Base-by-base conservation (phyloP, 2,113 vertebrate species). In the Lepisosteus oculatus region DNA sequence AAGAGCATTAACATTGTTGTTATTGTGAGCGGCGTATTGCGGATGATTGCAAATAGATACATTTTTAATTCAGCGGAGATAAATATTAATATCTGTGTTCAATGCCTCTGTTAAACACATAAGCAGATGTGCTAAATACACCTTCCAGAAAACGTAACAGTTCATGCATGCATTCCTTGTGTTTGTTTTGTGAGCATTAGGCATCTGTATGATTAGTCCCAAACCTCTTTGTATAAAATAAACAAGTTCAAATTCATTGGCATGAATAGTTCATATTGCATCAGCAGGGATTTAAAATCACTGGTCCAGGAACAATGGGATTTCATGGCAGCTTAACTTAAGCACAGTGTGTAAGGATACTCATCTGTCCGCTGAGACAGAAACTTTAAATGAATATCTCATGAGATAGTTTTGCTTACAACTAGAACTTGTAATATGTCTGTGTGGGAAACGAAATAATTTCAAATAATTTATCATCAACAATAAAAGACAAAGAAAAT, bases 251-350 rank as follows among this genome's bases (percentile, higher is more conserved):
- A 78, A 74, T 68, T 72, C 70, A 43, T 29, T 69, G 54, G 63
- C 65, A 61, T 75, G 51, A 42, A 43, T 65, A 70, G 74, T 75
- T 75, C 74, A 61, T 73, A 74, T 76, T 76, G 55, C 75, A 74
- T 65, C 74, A 73, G 75, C 47, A 68, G 74, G 78, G 76, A 83
- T 76, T 79, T 54, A 69, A 72, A 73, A 72, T 55, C 84, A 84
- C 69, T 79, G 77, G 76, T 78, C 78, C 74, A 79, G 77, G 69
- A 84, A 83, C 77, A 72, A 77, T 68, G 61, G 80, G 79, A 86
- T 86, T 87, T 90, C 76, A 88, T 74, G 85, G 75, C 78, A 80
- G 84, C 84, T 89, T 90, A 88, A 86, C 86, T 83, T 85, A 84
- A 83, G 69, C 72, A 76, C 64, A 65, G 76, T 70, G 75, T 84